Evolutionary conservation across 2,113 vertebrate species (phyloP).

Genomic region (Labeo catla): DNA sequence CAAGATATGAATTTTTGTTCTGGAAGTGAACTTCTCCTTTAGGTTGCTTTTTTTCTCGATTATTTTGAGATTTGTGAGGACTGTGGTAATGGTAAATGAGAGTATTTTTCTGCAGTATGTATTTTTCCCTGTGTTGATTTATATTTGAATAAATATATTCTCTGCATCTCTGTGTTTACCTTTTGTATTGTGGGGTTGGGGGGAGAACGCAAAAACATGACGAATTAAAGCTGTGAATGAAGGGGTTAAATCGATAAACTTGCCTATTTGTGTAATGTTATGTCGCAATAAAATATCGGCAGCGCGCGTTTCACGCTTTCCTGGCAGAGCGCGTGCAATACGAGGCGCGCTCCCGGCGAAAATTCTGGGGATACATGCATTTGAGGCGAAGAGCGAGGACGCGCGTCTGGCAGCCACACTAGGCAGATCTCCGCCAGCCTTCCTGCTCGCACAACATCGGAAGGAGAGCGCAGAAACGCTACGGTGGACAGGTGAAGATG

Average conservation of each 20-base stretch:
- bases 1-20: too few species aligned
- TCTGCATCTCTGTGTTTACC: conserved; percentile 52
- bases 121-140: conserved; percentile 64
- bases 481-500: conserved; percentile 66
- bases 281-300: conserved; percentile 43
- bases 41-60: not conserved
- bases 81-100: conserved; percentile 43
- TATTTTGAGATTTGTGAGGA: conserved; percentile 59
- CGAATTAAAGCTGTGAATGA: not conserved
- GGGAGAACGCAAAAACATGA: not conserved
- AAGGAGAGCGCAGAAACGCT: conserved; percentile 48
- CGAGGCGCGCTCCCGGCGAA: conserved; percentile 31
- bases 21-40: too few species aligned
- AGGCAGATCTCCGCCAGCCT: conserved; percentile 36
- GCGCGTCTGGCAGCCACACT: conserved; percentile 55
- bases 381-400: conserved; percentile 55
- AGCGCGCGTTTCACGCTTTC: conserved; percentile 28
- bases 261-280: not conserved
- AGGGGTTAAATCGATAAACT: not conserved
- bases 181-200: not conserved
- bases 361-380: conserved; percentile 59
- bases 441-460: conserved; percentile 58
- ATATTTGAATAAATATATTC: conserved; percentile 71
- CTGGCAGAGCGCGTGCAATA: not conserved
- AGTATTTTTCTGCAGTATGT: conserved; percentile 45